A percentile compares a stretch with the other conserved stretches of the same genome.
Conservation (phyloP, 2,888 invertebrate genomes). For the Lasioglossum malachurum region DNA sequence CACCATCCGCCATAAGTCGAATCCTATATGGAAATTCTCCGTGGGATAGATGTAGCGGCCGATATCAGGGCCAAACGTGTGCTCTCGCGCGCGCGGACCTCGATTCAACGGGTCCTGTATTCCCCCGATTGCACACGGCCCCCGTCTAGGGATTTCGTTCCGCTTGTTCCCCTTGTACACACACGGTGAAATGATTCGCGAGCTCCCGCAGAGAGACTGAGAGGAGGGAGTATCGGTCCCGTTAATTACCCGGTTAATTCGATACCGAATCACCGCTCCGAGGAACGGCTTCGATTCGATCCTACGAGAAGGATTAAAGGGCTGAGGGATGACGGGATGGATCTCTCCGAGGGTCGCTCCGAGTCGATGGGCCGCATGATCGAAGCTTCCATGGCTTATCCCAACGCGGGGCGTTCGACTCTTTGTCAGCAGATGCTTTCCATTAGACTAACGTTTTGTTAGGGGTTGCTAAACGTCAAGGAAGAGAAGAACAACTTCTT, state of each 20-base stretch:
- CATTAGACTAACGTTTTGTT: background rate
- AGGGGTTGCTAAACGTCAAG: background rate
- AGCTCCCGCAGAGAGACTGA: background rate
- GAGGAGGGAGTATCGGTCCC: background rate
- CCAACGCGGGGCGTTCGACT: slow-evolving; percentile 4
- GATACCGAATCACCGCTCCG: slow-evolving; percentile 30
- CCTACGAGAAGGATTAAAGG: slow-evolving; percentile 40
- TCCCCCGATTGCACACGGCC: slow-evolving; percentile 31
- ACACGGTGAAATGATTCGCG: slow-evolving; percentile 18
- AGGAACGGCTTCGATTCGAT: slow-evolving; percentile 20
- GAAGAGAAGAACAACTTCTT: slow-evolving; percentile 3
- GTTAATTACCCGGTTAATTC: slow-evolving; percentile 45
- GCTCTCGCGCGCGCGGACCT: slow-evolving; percentile 1
- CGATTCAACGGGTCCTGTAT: slow-evolving; percentile 39
- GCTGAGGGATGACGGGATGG: slow-evolving; percentile 31
- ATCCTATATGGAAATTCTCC: slow-evolving; percentile 49
- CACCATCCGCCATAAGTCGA: slow-evolving; percentile 50
- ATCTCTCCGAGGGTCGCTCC: slow-evolving; percentile 53
- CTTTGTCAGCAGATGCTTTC: background rate
- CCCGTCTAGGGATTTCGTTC: slow-evolving; percentile 21
- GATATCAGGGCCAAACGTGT: slow-evolving; percentile 36
- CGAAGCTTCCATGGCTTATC: slow-evolving; percentile 50
- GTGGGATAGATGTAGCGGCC: slow-evolving; percentile 30
- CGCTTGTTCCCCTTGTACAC: slow-evolving; percentile 18
- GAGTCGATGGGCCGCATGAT: slow-evolving; percentile 59